Percentiles rank a stretch among this genome's conserved stretches.
Conservation (phyloP, 2,888 invertebrate species). For the Dryadula phaetusa region DNA sequence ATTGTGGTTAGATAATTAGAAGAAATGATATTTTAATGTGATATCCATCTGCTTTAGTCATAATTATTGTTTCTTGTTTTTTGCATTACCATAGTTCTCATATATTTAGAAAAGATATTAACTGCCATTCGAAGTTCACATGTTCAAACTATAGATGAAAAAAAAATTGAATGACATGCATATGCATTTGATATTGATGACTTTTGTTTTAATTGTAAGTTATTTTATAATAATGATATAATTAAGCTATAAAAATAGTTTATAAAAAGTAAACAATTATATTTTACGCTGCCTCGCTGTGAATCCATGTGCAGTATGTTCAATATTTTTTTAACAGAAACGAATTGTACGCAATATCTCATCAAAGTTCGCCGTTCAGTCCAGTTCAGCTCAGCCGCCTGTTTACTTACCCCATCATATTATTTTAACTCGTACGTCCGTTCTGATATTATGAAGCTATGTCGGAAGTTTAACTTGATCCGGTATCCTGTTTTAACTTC, state of each 20-base stretch:
- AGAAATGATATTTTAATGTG: conserved; percentile 6
- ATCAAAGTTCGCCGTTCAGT: conserved; percentile 30
- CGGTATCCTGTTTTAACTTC: conserved; percentile 27
- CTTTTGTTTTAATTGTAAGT: too few relatives aligned
- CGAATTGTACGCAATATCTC: conserved; percentile 42
- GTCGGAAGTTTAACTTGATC: conserved; percentile 35
- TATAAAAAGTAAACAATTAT: neutral
- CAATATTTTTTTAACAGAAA: conserved; percentile 40
- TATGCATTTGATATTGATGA: too few relatives aligned
- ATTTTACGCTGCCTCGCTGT: neutral
- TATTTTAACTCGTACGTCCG: conserved; percentile 42
- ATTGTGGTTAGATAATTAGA: too few relatives aligned
- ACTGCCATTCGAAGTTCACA: too few relatives aligned
- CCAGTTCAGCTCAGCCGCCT: conserved; percentile 25
- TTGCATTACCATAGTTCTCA: too few relatives aligned
- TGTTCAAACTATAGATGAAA: too few relatives aligned
- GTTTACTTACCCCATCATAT: conserved; percentile 41
- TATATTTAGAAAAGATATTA: too few relatives aligned
- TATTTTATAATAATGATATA: neutral
- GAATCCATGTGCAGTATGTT: conserved; percentile 21
- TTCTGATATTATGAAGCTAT: conserved; percentile 39
- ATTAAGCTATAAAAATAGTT: neutral
- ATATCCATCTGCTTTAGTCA: neutral
- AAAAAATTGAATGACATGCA: too few relatives aligned
- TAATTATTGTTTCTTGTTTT: neutral